Percentiles rank a stretch among this genome's conserved stretches.
Conservation (phyloP, 2,888 invertebrate species). For the Cerceris rybyensis region DNA sequence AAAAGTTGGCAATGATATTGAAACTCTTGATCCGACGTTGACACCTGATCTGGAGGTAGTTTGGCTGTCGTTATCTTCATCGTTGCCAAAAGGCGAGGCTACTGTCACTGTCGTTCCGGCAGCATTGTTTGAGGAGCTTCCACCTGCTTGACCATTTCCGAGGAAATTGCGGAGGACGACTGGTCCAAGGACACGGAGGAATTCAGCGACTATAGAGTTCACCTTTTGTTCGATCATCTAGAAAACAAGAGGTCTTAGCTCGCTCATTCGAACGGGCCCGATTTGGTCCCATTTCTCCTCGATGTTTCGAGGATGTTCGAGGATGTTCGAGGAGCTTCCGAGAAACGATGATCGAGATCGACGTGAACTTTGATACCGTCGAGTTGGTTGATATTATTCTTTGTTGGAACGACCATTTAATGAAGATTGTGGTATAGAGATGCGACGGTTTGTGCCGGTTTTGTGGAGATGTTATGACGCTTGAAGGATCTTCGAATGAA, state of each 20-base stretch:
- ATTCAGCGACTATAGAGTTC: slow-evolving; percentile 88
- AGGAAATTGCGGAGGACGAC: slow-evolving; percentile 86
- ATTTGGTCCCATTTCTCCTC: not conserved
- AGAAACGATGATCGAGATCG: not conserved
- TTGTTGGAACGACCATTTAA: not conserved
- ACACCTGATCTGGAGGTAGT: slow-evolving; percentile 38
- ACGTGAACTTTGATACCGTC: not conserved
- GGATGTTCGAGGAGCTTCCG: not conserved
- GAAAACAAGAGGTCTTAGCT: slow-evolving; percentile 73
- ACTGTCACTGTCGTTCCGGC: slow-evolving; percentile 80
- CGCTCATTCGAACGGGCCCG: not conserved
- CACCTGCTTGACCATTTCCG: slow-evolving; percentile 81
- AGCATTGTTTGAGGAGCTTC: slow-evolving; percentile 71
- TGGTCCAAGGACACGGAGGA: slow-evolving; percentile 90
- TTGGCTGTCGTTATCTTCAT: slow-evolving; percentile 83
- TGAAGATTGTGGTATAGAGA: too few relatives aligned
- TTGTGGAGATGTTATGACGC: too few relatives aligned
- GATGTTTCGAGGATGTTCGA: not conserved
- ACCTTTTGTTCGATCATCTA: slow-evolving; percentile 91
- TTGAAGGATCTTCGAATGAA: too few relatives aligned
- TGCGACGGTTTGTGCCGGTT: too few relatives aligned
- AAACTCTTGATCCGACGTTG: slow-evolving; percentile 83
- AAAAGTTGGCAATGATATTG: slow-evolving; percentile 87
- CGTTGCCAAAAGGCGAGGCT: slow-evolving; percentile 79
- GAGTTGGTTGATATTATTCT: not conserved